Evolutionary conservation across 2,797 vertebrate species (phyloP), one percentile per base, ranked within the genome.

Genomic region (Tapera naevia): DNA sequence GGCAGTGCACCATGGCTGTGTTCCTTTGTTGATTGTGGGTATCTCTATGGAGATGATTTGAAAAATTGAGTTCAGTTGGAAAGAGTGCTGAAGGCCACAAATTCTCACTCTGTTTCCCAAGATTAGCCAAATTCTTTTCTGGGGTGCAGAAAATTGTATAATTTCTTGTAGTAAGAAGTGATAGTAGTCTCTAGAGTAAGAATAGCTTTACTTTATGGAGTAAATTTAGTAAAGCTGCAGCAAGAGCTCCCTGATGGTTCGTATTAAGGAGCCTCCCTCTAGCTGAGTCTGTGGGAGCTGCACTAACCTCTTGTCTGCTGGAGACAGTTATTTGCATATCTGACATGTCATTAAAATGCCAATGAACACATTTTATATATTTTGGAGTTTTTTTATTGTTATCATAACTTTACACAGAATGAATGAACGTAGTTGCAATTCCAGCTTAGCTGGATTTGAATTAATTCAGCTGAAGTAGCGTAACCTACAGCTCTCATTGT

Each of bases 281-380:
- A 91, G 80, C 90, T 90, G 74, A 85, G 84, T 80, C 56, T n/a
- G 1, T 8, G 25, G 64, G 86, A 92, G 60, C 56, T 95, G 64
- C 78, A 50, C 17, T 64, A 37, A 27, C 22, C 32, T 54, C 28
- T 28, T 69, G 13, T 28, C 64, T 88, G 45, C 73, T 57, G 25
- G 22, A 60, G 58, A 41, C 27, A 81, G n/a, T 35, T 58, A 7
- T 43, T 58, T 85, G 61, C 51, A 33, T 51, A n/a, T 75, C 33
- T 74, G 57, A 48, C 10, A 3, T 37, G 51, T 48, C 19, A 48
- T 51, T 80, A 84, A 69, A 81, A 88, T 6, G 6, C 28, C 22
- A 62, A 9, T 12, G 13, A 71, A 32, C 33, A 12, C 5, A 6
- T 70, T 71, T 79, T 54, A 9, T 35, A 0, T 11, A 25, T 72